These are phyloP conservation scores for Dufourea novaeangliae DNA, from an alignment of 1,140 invertebrate species.

Conservation along the genomic window DNA sequence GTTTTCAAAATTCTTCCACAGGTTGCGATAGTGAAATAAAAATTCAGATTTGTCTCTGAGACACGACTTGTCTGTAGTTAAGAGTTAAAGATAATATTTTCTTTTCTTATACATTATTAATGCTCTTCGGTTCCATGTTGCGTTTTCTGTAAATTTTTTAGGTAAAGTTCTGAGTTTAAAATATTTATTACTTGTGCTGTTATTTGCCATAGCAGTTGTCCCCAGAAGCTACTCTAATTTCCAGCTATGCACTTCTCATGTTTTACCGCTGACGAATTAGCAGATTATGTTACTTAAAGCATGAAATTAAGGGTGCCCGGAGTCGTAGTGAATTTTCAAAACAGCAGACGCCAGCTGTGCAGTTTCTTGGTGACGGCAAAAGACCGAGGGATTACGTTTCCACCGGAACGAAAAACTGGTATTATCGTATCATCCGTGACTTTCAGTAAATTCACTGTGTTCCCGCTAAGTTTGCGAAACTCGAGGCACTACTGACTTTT, in stretches of 20 bases:
- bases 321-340: constrained; percentile 28
- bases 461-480: no score
- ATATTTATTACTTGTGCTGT: not conserved
- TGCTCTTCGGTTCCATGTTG: no score
- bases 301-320: constrained; percentile 36
- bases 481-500: no score
- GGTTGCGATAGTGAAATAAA: no score
- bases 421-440: constrained; percentile 52
- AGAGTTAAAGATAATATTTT: no score
- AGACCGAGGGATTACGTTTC: constrained; percentile 45
- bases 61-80: no score
- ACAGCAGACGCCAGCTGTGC: constrained; percentile 30
- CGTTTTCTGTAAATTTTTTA: no score
- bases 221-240: not conserved
- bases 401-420: constrained; percentile 31
- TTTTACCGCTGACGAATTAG: not conserved
- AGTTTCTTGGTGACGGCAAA: constrained; percentile 30
- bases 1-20: no score
- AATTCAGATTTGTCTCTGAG: no score
- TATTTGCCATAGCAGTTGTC: not conserved
- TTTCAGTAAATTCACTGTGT: constrained; percentile 46
- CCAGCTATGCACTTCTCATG: not conserved
- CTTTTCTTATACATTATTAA: no score
- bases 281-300: not conserved
- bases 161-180: no score